Conservation (phyloP, 37 sponge, comb jelly and placozoan species). For the Lycopodina hypogea region DNA sequence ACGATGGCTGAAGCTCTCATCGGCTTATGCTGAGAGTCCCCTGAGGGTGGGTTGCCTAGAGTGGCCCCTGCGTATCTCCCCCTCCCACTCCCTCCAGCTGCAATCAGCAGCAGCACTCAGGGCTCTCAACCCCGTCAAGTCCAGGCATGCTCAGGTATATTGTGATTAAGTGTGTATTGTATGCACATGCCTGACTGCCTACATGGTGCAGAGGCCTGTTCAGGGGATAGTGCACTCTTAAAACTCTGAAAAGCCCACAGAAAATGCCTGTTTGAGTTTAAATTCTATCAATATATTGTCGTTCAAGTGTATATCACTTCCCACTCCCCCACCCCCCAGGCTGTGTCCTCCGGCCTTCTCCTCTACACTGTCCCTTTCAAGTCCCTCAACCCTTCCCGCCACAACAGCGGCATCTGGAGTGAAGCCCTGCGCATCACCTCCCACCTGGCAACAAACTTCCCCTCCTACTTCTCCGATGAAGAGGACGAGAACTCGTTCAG, state of each 20-base stretch:
- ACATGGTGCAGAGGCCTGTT: too few relatives aligned
- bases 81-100: constrained; percentile 76
- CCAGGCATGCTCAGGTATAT: constrained; percentile 59
- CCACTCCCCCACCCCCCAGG: constrained; percentile 21
- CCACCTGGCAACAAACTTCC: constrained; percentile 22
- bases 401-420: constrained; percentile 71
- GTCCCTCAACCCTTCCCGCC: constrained; percentile 65
- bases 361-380: constrained; percentile 58
- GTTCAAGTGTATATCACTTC: not conserved
- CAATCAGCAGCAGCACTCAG: constrained; percentile 76
- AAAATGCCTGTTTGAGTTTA: too few relatives aligned
- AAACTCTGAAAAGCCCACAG: too few relatives aligned
- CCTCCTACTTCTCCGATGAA: constrained; percentile 2
- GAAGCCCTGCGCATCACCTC: constrained; percentile 55
- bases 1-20: constrained; percentile 82
- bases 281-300: too few relatives aligned
- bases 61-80: constrained; percentile 80
- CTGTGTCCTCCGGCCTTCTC: constrained; percentile 51
- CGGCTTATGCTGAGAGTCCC: constrained; percentile 88
- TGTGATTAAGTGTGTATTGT: not conserved
- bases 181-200: not conserved
- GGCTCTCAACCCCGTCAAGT: constrained; percentile 57
- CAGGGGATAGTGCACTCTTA: too few relatives aligned
- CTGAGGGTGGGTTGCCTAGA: constrained; percentile 81
- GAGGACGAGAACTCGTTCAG: constrained; percentile 14